Evolutionary conservation across 2,888 invertebrate genomes (phyloP).

Genomic region (Lithosia quadra): DNA sequence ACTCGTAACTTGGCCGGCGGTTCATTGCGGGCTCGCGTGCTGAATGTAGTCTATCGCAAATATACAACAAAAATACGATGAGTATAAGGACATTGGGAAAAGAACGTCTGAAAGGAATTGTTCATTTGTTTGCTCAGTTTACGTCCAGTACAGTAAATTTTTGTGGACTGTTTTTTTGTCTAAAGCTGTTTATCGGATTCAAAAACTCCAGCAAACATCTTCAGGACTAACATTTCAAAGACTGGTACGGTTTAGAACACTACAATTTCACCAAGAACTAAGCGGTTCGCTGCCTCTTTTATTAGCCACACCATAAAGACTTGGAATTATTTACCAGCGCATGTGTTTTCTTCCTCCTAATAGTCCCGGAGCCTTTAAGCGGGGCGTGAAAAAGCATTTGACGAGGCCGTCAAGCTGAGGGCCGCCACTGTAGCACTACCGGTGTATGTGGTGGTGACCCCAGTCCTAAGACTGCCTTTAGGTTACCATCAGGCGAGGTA

Average conservation of each 20-base stretch:
- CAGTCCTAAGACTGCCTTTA: no score
- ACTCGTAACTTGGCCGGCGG: slow-evolving; percentile 35
- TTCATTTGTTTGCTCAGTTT: slow-evolving; percentile 14
- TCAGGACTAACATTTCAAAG: background rate
- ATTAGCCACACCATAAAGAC: no score
- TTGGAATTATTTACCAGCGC: no score
- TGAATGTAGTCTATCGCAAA: slow-evolving; percentile 36
- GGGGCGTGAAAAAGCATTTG: no score
- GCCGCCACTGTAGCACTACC: no score
- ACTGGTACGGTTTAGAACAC: background rate
- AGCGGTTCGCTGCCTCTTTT: no score
- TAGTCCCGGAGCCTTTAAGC: no score
- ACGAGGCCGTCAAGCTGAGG: no score
- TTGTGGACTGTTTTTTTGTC: slow-evolving; percentile 11
- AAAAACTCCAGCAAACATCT: background rate
- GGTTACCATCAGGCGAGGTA: no score
- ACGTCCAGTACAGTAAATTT: background rate
- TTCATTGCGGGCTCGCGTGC: slow-evolving; percentile 49
- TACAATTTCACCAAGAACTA: no score
- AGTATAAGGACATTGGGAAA: slow-evolving; percentile 43
- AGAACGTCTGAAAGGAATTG: slow-evolving; percentile 23
- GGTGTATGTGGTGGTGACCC: no score
- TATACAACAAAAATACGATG: slow-evolving; percentile 36
- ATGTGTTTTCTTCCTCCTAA: no score
- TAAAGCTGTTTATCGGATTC: background rate